These are phyloP conservation scores for Vidua macroura DNA, from an alignment of 2,113 vertebrate species.

Conservation along the genomic window DNA sequence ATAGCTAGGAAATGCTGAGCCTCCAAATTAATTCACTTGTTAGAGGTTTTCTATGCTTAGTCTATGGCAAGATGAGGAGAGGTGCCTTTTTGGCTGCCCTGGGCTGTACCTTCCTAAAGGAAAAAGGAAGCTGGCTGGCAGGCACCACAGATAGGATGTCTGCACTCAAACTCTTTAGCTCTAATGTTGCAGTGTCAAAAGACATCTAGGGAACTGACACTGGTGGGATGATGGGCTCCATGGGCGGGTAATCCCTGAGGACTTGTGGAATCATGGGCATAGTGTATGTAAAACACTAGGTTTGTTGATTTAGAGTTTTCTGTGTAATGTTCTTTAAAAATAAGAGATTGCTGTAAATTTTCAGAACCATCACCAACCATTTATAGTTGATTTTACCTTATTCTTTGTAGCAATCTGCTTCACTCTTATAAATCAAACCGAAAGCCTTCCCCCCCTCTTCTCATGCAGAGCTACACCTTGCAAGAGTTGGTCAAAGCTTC, in stretches of 20 bases:
- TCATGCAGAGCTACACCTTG: conserved; percentile 1
- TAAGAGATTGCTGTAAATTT: conserved; percentile 25
- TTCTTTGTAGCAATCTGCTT: conserved; percentile 43
- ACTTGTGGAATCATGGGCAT: conserved; percentile 24
- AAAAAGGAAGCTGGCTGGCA: neutral
- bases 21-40: neutral
- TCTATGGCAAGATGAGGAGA: neutral
- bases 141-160: neutral
- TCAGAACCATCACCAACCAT: neutral
- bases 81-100: neutral
- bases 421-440: neutral
- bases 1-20: neutral
- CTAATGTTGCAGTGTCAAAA: neutral
- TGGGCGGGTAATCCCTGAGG: conserved; percentile 26
- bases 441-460: neutral
- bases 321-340: conserved; percentile 43
- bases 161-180: neutral
- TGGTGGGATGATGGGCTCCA: neutral
- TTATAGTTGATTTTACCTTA: conserved; percentile 51
- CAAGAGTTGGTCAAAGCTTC: conserved; percentile 43
- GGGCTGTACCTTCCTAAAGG: neutral
- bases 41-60: neutral
- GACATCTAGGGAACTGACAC: neutral
- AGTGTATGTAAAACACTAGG: neutral
- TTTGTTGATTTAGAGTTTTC: conserved; percentile 40